A percentile compares a stretch with the other conserved stretches of the same genome.
phyloP scores from a whole-genome alignment of 2,113 vertebrate genomes.

The Muntiacus muntjak region DNA sequence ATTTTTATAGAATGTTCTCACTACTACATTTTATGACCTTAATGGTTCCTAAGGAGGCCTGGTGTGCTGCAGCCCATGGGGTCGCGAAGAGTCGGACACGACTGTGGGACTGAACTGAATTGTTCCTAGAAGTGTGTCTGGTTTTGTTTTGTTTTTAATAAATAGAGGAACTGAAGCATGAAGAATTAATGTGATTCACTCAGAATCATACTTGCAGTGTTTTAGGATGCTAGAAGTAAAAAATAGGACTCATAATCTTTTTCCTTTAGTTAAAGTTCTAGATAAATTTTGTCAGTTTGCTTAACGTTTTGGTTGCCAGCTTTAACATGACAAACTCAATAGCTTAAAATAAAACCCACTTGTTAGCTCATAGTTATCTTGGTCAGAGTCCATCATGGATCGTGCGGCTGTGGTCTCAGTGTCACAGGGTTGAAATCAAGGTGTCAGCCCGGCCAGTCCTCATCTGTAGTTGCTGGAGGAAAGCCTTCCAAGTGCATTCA shows the following conservation, averaged over 20 bases:
- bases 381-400: neutral
- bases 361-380: neutral
- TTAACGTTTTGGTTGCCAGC: neutral
- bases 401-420: neutral
- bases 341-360: neutral
- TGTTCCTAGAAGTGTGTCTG: neutral
- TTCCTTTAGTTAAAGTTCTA: constrained; percentile 2
- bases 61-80: neutral
- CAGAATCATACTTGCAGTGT: neutral
- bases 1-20: neutral
- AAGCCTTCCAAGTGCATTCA: neutral
- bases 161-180: neutral
- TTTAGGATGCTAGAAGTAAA: constrained; percentile 16
- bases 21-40: neutral
- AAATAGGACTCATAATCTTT: constrained; percentile 1
- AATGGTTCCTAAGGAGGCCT: neutral
- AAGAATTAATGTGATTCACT: constrained; percentile 9
- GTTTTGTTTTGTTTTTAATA: constrained; percentile 30
- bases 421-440: neutral
- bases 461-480: neutral
- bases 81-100: neutral
- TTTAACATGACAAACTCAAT: neutral
- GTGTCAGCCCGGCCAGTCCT: neutral
- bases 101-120: neutral
- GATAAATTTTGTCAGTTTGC: constrained; percentile 14